Evolutionary conservation across 1,140 invertebrate species (phyloP), one percentile per base, ranked within the genome.

Genomic region (Neodiprion pinetum): DNA sequence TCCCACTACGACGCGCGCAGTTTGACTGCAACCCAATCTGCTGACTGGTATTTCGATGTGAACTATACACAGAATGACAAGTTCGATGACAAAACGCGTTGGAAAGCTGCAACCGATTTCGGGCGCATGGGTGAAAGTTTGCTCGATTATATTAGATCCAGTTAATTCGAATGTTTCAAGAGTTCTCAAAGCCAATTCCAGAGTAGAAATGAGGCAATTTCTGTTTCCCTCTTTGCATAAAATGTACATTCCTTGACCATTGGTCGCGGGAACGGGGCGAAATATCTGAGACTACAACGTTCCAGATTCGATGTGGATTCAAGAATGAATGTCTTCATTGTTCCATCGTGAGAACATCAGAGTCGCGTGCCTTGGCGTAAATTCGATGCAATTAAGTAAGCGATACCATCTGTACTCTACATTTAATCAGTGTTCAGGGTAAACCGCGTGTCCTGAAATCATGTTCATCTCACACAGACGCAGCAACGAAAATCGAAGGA

Each of bases 241-340:
- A 17, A 61, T 61, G 28, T 40, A 40, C 28, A 40, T 40, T 40
- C 28, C 28, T 40, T 40, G 28, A 40, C 28, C 28, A 40, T 40
- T 40, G 28, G 28, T 40, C 28, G 28, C 28, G 28, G 28, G 28
- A 40, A 2, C 28, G 28, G 5, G 28, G 28, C 28, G 28, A 40
- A 40, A 40, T 40, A 40, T 40, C 5, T 5, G 28, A 40, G 28
- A 40, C 28, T 40, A 40, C 28, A 40, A 40, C 28, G 28, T 40
- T 40, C 28, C 28, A 40, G 28, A 40, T 40, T 40, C 28, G 28
- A 40, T 40, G 28, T 40, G 28, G 28, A 40, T 40, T 17, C 48
- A 79, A 78, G 80, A 85, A 85, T 85, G 82, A 85, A 85, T 84
- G 82, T 84, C 77, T 78, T 84, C 82, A 85, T 85, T 85, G 84